Percentiles rank a stretch among this genome's conserved stretches.
These are phyloP conservation scores for Graptemys geographica DNA, from an alignment of 2,797 vertebrate genomes.

Conservation along the genomic window DNA sequence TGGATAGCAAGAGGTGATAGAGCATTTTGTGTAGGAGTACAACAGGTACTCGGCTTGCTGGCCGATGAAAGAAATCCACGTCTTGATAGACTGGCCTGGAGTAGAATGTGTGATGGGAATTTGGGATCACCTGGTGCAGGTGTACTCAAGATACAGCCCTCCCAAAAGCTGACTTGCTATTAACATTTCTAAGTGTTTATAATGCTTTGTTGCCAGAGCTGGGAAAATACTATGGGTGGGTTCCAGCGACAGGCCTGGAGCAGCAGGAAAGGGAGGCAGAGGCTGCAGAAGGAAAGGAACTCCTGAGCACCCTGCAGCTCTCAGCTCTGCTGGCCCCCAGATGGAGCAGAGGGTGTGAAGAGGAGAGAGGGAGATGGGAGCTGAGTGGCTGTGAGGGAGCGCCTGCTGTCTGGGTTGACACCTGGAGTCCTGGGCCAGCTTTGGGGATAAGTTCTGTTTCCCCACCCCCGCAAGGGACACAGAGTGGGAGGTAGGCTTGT, in stretches of 20 bases:
- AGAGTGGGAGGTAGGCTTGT: background rate
- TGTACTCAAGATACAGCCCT: background rate
- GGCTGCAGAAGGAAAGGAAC: background rate
- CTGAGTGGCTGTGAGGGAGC: background rate
- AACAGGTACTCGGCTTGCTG: background rate
- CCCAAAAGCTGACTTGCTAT: background rate
- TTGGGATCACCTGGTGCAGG: background rate
- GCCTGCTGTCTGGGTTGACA: background rate
- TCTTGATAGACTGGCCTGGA: background rate
- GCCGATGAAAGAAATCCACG: background rate
- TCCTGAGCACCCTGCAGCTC: background rate
- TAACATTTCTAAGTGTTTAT: background rate
- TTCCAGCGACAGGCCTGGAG: background rate
- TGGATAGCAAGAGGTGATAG: background rate
- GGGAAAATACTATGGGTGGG: background rate
- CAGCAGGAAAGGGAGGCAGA: background rate
- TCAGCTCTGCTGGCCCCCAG: background rate
- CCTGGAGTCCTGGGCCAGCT: rapidly evolving
- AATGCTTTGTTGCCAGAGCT: background rate
- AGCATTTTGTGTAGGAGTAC: background rate
- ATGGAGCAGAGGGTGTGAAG: background rate
- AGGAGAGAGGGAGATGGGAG: rapidly evolving
- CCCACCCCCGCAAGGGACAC: background rate
- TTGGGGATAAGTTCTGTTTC: background rate
- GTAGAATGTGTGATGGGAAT: background rate